These are phyloP conservation scores for Sphenopsis melanotis DNA, from an alignment of 2,797 vertebrate genomes.

Conservation along the genomic window DNA sequence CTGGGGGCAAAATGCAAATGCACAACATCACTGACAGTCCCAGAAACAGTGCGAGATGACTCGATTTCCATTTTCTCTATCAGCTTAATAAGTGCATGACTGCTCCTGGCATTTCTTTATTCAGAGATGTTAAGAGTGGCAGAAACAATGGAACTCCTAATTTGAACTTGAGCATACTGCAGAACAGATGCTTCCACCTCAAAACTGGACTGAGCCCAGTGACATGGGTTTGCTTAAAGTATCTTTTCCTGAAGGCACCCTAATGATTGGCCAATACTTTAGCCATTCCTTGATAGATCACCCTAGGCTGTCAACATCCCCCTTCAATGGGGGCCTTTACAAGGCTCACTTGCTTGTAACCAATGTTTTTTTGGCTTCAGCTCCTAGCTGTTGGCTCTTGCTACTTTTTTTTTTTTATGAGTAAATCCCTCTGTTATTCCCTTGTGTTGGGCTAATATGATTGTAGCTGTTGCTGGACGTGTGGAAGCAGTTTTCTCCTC, in stretches of 20 bases:
- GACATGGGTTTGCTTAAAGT: constrained; percentile 5
- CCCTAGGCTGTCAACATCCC: not conserved
- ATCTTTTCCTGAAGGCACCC: not conserved
- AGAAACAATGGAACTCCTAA: not conserved
- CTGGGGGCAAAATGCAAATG: not conserved
- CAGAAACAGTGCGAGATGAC: not conserved
- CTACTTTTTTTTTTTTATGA: not conserved
- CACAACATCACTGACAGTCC: not conserved
- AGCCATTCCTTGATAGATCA: not conserved
- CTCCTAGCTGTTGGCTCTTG: not conserved
- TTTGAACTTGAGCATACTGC: not conserved
- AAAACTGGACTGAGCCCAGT: not conserved
- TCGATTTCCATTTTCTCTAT: not conserved
- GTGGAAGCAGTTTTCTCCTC: not conserved
- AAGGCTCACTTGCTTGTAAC: constrained; percentile 18
- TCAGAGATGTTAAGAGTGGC: not conserved
- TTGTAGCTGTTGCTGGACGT: not conserved
- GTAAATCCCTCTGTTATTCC: constrained; percentile 10
- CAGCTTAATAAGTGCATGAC: not conserved
- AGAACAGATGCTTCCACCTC: not conserved
- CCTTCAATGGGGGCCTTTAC: constrained; percentile 23
- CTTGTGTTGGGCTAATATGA: not conserved
- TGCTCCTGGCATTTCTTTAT: not conserved
- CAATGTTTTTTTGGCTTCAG: not conserved
- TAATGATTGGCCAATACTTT: not conserved